phyloP scores from a whole-genome alignment of 2,113 vertebrate genomes.

The Cathartes aura region DNA sequence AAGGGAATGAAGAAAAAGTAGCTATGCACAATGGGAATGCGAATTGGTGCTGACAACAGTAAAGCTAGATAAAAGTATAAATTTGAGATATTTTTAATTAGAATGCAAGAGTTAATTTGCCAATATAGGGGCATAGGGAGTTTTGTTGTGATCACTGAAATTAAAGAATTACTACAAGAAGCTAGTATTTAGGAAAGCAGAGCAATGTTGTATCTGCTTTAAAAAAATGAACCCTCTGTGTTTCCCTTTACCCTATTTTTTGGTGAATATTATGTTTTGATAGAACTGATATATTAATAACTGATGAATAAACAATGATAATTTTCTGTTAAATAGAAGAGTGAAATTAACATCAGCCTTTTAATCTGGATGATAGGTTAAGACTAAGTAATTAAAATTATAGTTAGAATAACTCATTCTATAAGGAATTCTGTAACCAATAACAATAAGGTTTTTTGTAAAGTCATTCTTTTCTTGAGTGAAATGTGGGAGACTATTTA shows the following conservation, averaged over 20 bases:
- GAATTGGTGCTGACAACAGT: not conserved
- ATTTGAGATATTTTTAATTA: not conserved
- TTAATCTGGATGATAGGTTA: not conserved
- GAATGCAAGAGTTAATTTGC: not conserved
- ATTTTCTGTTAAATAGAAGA: not conserved
- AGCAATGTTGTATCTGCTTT: not conserved
- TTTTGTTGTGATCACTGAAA: not conserved
- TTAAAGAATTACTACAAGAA: not conserved
- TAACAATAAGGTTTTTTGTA: not conserved
- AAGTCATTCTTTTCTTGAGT: not conserved
- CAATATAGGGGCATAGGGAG: not conserved
- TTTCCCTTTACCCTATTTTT: not conserved
- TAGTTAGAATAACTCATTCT: not conserved
- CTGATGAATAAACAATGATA: not conserved
- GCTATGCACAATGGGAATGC: not conserved
- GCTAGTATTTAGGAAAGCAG: not conserved
- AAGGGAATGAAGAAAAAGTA: not conserved
- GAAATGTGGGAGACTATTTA: slow-evolving; percentile 26
- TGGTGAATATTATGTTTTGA: not conserved
- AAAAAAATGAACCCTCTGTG: not conserved
- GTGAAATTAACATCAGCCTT: not conserved
- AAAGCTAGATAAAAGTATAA: not conserved
- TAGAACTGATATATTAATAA: not conserved
- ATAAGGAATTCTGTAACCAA: slow-evolving; percentile 15
- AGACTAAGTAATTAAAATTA: slow-evolving; percentile 17